These are phyloP conservation scores for Apeira syringaria DNA, from an alignment of 2,888 invertebrate genomes.

Conservation along the genomic window DNA sequence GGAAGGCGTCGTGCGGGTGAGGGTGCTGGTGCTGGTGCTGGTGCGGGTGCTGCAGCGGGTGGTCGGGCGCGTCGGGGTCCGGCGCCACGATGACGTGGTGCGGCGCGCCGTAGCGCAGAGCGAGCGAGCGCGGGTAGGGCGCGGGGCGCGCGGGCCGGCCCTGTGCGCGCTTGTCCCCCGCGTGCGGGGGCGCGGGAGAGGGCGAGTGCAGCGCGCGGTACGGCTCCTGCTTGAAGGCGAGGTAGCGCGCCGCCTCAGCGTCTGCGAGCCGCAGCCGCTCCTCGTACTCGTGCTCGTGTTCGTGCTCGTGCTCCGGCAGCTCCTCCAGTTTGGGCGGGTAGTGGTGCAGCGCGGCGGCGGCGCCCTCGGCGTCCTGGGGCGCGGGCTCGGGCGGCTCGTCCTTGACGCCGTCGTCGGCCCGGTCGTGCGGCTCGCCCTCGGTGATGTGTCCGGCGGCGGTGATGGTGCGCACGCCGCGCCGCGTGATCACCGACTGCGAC, in stretches of 20 bases:
- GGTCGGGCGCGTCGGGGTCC: constrained; percentile 53
- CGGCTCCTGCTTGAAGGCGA: constrained; percentile 68
- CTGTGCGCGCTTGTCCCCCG: constrained; percentile 20
- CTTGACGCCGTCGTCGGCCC: constrained; percentile 62
- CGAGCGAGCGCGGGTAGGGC: constrained; percentile 51
- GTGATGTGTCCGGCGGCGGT: constrained; percentile 85
- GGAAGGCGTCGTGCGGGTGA: constrained; percentile 55
- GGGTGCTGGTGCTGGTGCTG: constrained; percentile 48
- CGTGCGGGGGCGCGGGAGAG: constrained; percentile 34
- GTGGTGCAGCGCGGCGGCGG: constrained; percentile 38
- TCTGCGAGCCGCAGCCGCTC: constrained; percentile 63
- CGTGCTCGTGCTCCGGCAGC: constrained; percentile 53
- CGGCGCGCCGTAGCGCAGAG: constrained; percentile 63
- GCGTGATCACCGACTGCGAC: constrained; percentile 81
- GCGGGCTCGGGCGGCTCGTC: constrained; percentile 64
- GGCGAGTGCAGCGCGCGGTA: constrained; percentile 56
- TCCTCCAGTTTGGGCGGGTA: constrained; percentile 54
- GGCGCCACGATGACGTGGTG: constrained; percentile 65
- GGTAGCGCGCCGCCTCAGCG: constrained; percentile 66
- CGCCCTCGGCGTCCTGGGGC: constrained; percentile 14
- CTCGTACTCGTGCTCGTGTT: constrained; percentile 63
- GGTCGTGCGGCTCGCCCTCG: constrained; percentile 50
- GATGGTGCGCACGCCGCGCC: constrained; percentile 83
- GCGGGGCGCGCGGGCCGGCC: constrained; percentile 20
- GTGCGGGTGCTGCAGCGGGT: constrained; percentile 54